phyloP scores from a whole-genome alignment of 2,888 invertebrate genomes.

The Steinernema scapterisci region DNA sequence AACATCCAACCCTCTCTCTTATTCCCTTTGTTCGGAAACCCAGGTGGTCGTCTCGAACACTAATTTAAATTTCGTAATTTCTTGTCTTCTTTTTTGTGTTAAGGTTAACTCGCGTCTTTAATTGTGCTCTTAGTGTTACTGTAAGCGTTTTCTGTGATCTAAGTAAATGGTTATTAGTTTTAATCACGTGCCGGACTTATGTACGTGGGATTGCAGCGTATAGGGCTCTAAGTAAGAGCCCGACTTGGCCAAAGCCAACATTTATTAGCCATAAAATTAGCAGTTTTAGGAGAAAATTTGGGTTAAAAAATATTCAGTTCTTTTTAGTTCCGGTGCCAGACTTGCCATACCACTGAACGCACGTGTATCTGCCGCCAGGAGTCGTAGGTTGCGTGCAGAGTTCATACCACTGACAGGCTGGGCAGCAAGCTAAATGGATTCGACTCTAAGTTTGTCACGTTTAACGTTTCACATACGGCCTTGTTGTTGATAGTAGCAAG shows the following conservation, averaged over 20 bases:
- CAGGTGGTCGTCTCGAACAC: conserved; percentile 13
- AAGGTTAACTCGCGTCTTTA: not conserved
- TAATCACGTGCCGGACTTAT: not conserved
- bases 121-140: not conserved
- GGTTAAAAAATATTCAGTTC: too few species aligned
- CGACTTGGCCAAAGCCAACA: too few species aligned
- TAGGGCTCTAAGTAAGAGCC: too few species aligned
- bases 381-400: not conserved
- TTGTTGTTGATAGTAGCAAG: not conserved
- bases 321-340: not conserved
- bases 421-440: conserved; percentile 14
- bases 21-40: not conserved
- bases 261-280: too few species aligned
- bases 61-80: not conserved
- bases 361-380: not conserved
- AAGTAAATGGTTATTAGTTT: conserved; percentile 26
- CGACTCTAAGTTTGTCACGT: too few species aligned
- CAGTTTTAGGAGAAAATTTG: too few species aligned
- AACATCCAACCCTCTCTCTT: not conserved
- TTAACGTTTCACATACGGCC: not conserved
- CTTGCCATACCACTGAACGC: not conserved
- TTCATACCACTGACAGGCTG: conserved; percentile 1
- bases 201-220: too few species aligned
- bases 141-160: conserved; percentile 20
- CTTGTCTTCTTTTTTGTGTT: not conserved